Base-by-base conservation (phyloP, 30 jellyfish, hydroid and myxozoan genomes). In the Nemopilema nomurai region DNA sequence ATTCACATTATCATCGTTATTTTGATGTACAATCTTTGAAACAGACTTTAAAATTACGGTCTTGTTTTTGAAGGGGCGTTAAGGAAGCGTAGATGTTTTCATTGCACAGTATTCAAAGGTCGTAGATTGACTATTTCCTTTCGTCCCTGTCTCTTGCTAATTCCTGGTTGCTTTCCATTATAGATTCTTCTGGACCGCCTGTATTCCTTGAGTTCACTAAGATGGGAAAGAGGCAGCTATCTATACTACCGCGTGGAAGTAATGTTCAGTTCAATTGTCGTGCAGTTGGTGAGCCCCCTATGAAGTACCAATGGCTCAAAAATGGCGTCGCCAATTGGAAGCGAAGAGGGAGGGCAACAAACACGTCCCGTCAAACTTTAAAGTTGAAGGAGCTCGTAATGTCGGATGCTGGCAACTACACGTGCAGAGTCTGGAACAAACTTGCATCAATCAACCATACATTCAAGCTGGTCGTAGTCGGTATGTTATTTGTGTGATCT, bases 281-380 rank as follows among this genome's bases (percentile, higher is more conserved):
- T 7, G 97, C 97, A 1, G 74, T 33, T 9, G 98, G 98, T 24
- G 52, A 52, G 18, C 20, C 23, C 69, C 99, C 99, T 20, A 79
- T 94, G 23, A 53, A 70, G 7, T 94, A 94, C 79, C 80, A 31
- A 27, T 94, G 99, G 99, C 62, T 76, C 51, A 94, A 89, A 74
- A 74, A 94, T 53, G 93, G 96, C 0, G 70, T 81, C 31, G 72
- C 88, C 1, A 52, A 84, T 8, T 88, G 65, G 71, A 31, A 68
- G 26, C 76, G 99, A 26, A 76, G 99, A 68, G 91, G 86, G 9
- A 94, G 87, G 31, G 77, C 68, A 52, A 78, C 66, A 87, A 87
- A 87, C 51, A 87, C 91, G 3, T 90, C 97, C 1, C 87, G 53
- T 49, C 91, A 90, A 19, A 74, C 78, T 1, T 49, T 90, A 65